Evolutionary conservation across 1,140 invertebrate species (phyloP).

Genomic region (Aphaenogaster floridana): DNA sequence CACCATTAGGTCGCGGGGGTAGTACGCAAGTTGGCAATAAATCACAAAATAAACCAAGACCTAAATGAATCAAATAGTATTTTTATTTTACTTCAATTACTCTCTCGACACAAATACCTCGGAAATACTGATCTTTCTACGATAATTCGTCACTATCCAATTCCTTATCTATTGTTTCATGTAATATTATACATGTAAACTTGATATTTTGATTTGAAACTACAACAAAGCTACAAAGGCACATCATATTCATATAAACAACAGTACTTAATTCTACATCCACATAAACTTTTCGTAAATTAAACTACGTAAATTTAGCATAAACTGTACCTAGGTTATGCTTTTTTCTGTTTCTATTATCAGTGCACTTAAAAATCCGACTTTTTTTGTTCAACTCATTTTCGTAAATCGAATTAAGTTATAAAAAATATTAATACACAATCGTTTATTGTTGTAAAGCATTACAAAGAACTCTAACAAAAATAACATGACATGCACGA

Average conservation of each 20-base stretch:
- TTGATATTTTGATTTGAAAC: neutral
- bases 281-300: no score
- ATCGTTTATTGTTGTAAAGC: neutral
- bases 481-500: neutral
- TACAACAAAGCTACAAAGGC: neutral
- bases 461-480: neutral
- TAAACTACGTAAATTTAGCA: neutral
- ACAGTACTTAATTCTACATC: neutral
- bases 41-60: conserved; percentile 82
- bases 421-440: neutral
- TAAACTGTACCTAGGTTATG: neutral
- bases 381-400: neutral
- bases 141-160: neutral
- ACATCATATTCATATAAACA: neutral
- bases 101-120: neutral
- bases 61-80: conserved; percentile 73
- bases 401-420: neutral
- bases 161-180: neutral
- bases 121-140: neutral
- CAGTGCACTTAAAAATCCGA: neutral
- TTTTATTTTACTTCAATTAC: conserved; percentile 42
- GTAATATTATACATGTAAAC: neutral
- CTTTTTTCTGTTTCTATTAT: neutral
- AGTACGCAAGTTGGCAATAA: conserved; percentile 82
- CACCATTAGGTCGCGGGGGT: conserved; percentile 83